These are phyloP conservation scores for Anisognathus igniventris DNA, from an alignment of 2,797 vertebrate species.

Conservation along the genomic window DNA sequence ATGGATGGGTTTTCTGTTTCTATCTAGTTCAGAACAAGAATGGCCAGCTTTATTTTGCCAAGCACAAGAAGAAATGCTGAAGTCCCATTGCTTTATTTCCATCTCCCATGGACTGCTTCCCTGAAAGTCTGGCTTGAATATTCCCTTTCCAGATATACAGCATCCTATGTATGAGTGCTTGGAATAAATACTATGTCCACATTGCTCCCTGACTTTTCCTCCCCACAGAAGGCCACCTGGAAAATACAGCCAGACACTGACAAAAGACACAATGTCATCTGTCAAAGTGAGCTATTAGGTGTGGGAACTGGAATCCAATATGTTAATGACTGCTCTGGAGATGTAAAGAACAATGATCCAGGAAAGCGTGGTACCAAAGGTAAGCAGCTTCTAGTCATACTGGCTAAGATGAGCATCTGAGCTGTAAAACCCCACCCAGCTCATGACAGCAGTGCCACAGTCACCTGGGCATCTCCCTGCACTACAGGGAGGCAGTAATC, in stretches of 20 bases:
- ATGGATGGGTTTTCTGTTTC: neutral
- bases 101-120: neutral
- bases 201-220: neutral
- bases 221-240: neutral
- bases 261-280: neutral
- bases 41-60: neutral
- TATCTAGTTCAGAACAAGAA: neutral
- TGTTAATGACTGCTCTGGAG: neutral
- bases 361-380: fast-evolving
- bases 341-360: neutral
- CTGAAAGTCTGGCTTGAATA: neutral
- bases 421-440: neutral
- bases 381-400: neutral
- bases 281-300: neutral
- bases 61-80: neutral
- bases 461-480: neutral
- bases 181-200: neutral
- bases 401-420: neutral
- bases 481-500: neutral
- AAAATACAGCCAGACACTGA: neutral
- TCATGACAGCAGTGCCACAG: neutral
- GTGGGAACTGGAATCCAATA: neutral
- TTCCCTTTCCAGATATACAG: neutral
- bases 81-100: neutral
- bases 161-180: neutral